Conservation (phyloP, 2,888 invertebrate species). For the Sycophila texana region DNA sequence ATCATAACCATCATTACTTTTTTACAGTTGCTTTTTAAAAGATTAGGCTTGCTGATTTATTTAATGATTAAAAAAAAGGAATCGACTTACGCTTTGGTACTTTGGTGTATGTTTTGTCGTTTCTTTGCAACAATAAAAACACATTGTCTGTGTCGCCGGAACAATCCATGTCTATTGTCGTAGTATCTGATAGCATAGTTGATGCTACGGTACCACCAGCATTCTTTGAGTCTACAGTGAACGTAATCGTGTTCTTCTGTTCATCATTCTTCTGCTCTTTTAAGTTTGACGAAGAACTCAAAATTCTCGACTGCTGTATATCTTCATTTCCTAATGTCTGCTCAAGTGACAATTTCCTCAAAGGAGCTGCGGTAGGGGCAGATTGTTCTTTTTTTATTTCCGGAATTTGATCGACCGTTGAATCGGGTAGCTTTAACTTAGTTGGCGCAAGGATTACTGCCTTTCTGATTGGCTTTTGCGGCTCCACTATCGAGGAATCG, state of each 20-base stretch:
- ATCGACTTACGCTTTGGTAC: constrained; percentile 5
- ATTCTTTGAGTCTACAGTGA: background rate
- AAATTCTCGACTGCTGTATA: constrained; percentile 40
- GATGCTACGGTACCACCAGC: constrained; percentile 6
- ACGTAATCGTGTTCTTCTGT: background rate
- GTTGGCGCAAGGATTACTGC: constrained; percentile 56
- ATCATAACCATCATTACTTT: too few relatives aligned
- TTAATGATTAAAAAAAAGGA: background rate
- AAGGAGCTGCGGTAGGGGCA: background rate
- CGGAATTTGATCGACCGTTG: constrained; percentile 15
- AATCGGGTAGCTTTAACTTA: constrained; percentile 56
- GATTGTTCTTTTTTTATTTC: background rate
- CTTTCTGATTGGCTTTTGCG: background rate
- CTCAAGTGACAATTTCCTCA: background rate
- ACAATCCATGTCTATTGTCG: background rate
- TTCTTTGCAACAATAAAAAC: background rate
- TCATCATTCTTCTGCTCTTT: background rate
- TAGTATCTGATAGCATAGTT: background rate
- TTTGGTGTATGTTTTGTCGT: constrained; percentile 37
- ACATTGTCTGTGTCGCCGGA: constrained; percentile 6
- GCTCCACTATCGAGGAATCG: background rate
- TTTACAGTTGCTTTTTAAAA: too few relatives aligned
- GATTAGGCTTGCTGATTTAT: background rate
- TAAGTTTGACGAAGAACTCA: constrained; percentile 36
- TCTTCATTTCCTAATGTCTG: background rate